Base-by-base conservation (phyloP, 1,140 invertebrate species). In the Euura lappo region DNA sequence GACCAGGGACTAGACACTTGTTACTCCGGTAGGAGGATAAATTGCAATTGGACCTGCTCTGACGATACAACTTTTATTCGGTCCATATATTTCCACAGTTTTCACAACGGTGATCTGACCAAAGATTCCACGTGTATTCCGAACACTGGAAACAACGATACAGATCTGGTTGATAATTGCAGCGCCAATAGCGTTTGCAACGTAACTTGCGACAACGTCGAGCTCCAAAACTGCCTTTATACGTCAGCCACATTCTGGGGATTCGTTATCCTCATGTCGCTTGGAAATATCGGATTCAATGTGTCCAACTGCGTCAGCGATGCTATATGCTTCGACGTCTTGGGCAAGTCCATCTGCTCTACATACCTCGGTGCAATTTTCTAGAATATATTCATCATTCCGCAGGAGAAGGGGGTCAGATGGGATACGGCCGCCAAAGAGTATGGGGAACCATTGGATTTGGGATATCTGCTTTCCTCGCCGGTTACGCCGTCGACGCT, bases 401-500 rank as follows among this genome's bases (percentile, higher is more conserved):
- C 42, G 13, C 65, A 92, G 91, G 91, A 46, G 86, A 88, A 47
- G 89, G 89, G 8, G 87, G 89, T 6, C 85, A 93, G 72, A 91
- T 91, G 79, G 90, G 91, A 65, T 95, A 95, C 79, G 94, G 94
- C 2, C 89, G 91, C 13, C 94, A 95, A 81, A 86, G 94, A 65
- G 93, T 94, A 1, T 95, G 93, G 93, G 94, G 94, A 45, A 94
- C 94, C 0, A 91, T 92, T 46, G 94, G 94, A 13, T 95, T 94
- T 79, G 93, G 93, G 43, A 75, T 90, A 2, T 90, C 93, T 2
- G 93, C 93, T 0, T 78, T 94, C 2, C 74, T 94, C 0, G 88
- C 92, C 2, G 94, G 94, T 0, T 91, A 90, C 79, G 81, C 90
- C 0, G 89, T 94, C 0, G 91, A 94, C 78, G 74, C 81, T 13